Evolutionary conservation across 1,140 invertebrate species (phyloP), one percentile per base, ranked within the genome.

Genomic region (Leptopilina clavipes): DNA sequence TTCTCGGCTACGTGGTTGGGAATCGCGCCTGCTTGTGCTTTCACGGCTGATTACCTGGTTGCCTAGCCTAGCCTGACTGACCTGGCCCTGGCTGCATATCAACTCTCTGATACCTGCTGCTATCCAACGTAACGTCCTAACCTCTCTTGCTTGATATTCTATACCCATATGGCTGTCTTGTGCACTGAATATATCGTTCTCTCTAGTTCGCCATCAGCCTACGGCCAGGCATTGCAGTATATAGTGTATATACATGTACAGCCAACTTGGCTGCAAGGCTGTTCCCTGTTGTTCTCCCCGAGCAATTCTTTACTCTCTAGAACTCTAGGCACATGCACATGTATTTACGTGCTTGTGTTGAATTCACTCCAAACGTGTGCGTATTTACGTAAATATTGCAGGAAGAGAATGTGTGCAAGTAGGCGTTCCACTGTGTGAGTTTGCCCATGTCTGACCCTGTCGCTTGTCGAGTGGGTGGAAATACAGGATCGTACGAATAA

Each of bases 381-480:
- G 71, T 74, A 76, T 76, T 74, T 81, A 76, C 75, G 76, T 74
- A 78, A 77, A 76, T 75, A 74, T 70, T 18, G 37, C 54, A 25
- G 65, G 70, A 5, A 19, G 17, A 3, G 75, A 40, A 70, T 74
- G 76, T 52, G 75, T 76, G 17, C n/a, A 75, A 37, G 65, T 72
- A 65, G 48, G 22, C 2, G 40, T 12, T 8, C 14, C 44, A 70
- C 12, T 72, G 77, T 77, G 44, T 71, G 71, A 18, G 75, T 52
- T 45, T 77, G 31, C 72, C 75, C 80, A 74, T 76, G 74, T 72
- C 77, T 87, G 86, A 87, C 86, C 86, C 85, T 87, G 86, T 84
- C 78, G 83, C 76, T 77, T 73, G 82, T 70, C 80, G 83, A 84
- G 84, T 86, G 85, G 86, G 83, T 85, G 85, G 85, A 80, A 85